phyloP scores from a whole-genome alignment of 1,140 invertebrate species.

The Alviniconcha marisindica region DNA sequence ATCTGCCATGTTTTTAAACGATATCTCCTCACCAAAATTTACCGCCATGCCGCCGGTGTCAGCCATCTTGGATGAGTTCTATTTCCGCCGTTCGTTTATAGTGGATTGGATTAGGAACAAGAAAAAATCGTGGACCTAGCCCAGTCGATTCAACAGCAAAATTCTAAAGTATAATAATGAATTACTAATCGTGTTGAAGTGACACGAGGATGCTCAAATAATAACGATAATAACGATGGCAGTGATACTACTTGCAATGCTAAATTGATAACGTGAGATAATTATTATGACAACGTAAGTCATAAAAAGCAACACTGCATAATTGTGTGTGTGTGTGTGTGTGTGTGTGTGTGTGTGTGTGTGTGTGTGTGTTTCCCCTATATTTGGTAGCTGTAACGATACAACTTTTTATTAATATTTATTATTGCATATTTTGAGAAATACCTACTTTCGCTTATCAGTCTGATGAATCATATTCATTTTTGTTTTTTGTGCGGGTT shows the following conservation, averaged over 20 bases:
- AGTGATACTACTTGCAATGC: background rate
- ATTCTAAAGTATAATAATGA: background rate
- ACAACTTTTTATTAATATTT: too few species aligned
- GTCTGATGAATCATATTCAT: too few species aligned
- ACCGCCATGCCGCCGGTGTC: constrained; percentile 57
- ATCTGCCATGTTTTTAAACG: too few species aligned
- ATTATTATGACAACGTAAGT: too few species aligned
- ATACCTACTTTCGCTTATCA: too few species aligned
- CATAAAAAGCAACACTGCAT: background rate
- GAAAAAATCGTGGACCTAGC: too few species aligned
- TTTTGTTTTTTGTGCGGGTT: too few species aligned
- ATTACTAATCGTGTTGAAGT: background rate
- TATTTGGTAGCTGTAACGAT: too few species aligned
- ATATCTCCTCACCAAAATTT: constrained; percentile 60
- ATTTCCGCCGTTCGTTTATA: constrained; percentile 22
- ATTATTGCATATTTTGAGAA: too few species aligned
- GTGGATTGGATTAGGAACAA: too few species aligned
- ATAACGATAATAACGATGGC: background rate
- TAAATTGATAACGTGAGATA: background rate
- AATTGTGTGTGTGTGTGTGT: background rate
- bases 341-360: background rate
- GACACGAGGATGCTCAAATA: background rate
- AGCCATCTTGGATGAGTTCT: constrained; percentile 48
- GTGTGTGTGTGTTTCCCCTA: constrained; percentile 26
- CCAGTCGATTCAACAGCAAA: too few species aligned